These are phyloP conservation scores for Sciurus carolinensis DNA, from an alignment of 2,797 vertebrate species.

Conservation along the genomic window DNA sequence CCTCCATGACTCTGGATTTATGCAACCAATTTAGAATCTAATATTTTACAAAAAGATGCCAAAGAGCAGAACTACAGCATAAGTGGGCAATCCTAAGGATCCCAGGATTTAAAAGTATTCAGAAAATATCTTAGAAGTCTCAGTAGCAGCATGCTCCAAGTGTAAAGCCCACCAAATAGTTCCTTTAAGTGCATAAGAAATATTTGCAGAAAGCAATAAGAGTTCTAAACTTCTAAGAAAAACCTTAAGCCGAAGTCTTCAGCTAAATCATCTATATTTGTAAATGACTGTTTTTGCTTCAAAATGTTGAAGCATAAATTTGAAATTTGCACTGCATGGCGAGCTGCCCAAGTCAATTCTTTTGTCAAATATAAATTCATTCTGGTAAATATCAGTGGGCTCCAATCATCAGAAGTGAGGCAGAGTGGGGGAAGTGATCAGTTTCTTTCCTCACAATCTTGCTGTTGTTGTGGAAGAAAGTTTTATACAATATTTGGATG, in stretches of 20 bases:
- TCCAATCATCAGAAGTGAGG: not conserved
- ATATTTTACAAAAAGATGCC: not conserved
- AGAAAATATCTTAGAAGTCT: slow-evolving; percentile 43
- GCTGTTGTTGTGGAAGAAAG: not conserved
- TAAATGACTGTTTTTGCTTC: not conserved
- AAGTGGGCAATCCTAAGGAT: not conserved
- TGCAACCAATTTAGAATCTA: not conserved
- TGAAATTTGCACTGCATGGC: not conserved
- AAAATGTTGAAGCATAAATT: not conserved
- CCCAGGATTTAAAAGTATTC: slow-evolving; percentile 38
- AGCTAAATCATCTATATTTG: slow-evolving; percentile 1
- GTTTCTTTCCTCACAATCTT: not conserved
- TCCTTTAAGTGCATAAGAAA: not conserved
- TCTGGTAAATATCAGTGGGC: not conserved
- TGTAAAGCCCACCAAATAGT: not conserved
- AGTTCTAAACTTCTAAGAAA: not conserved
- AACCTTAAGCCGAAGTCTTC: slow-evolving; percentile 2
- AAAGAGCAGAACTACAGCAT: not conserved
- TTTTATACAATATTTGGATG: slow-evolving; percentile 27
- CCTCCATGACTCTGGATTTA: not conserved
- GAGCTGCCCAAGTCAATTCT: not conserved
- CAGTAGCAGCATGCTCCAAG: not conserved
- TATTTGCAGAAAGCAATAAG: not conserved
- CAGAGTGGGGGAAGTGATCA: not conserved
- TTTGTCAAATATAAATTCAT: not conserved